These are phyloP conservation scores for Cossypha heuglini DNA, from an alignment of 2,797 vertebrate genomes.

Conservation along the genomic window DNA sequence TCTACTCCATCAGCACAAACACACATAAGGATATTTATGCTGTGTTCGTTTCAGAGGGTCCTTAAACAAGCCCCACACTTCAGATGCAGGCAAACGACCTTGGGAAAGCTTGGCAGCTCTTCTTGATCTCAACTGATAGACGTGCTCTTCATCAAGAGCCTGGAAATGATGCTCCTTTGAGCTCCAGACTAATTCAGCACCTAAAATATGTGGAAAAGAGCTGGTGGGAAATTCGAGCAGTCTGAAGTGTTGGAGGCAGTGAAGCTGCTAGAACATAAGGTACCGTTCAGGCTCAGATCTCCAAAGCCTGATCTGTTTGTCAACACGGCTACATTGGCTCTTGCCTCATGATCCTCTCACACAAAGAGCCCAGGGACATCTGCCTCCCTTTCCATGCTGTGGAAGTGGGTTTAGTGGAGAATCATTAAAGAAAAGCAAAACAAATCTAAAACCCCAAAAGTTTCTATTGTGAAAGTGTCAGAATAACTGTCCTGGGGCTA, in stretches of 20 bases:
- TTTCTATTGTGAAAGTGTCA: slow-evolving; percentile 1
- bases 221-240: slow-evolving; percentile 7
- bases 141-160: neutral
- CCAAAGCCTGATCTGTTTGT: slow-evolving; percentile 21
- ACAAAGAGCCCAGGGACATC: rapidly evolving
- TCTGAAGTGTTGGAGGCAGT: neutral
- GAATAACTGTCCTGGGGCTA: neutral
- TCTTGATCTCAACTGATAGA: slow-evolving; percentile 3
- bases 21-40: neutral
- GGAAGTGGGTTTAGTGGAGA: neutral
- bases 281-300: neutral
- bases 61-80: slow-evolving; percentile 21
- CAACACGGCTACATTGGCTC: neutral
- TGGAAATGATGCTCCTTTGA: neutral
- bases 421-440: neutral
- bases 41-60: neutral
- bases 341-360: neutral
- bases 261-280: slow-evolving; percentile 35
- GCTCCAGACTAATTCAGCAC: neutral
- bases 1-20: slow-evolving; percentile 7
- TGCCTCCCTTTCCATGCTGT: neutral
- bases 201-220: slow-evolving; percentile 13
- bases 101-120: neutral
- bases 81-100: neutral
- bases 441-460: neutral